Evolutionary conservation across 2,797 vertebrate genomes (phyloP).

Genomic region (Aythya fuligula): DNA sequence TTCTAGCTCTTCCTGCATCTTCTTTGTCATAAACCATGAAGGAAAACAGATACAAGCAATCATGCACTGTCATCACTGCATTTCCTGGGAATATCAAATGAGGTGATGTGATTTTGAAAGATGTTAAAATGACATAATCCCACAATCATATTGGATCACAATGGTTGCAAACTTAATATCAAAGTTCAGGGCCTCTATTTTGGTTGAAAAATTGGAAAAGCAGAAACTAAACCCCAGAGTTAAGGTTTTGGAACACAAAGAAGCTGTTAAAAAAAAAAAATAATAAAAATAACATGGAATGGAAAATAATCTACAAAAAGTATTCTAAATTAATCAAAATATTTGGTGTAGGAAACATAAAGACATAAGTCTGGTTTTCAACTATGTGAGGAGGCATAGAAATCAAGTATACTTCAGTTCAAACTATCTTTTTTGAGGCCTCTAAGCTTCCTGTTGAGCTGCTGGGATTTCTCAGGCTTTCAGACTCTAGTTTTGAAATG

Average conservation of each 20-base stretch:
- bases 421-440: not conserved
- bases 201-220: not conserved
- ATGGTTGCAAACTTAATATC: not conserved
- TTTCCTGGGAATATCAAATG: not conserved
- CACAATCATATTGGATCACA: not conserved
- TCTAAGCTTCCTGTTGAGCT: not conserved
- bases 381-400: accelerated
- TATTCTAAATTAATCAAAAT: not conserved
- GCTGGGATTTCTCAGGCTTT: not conserved
- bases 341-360: not conserved
- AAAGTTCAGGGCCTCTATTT: not conserved
- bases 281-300: not conserved
- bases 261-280: not conserved
- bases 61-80: not conserved
- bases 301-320: not conserved
- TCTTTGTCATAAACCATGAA: not conserved
- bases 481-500: not conserved
- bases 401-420: not conserved
- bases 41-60: not conserved
- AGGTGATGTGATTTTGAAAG: not conserved
- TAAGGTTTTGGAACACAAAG: not conserved
- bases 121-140: not conserved
- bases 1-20: not conserved
- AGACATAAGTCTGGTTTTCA: not conserved
- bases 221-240: not conserved